phyloP scores from a whole-genome alignment of 2,113 vertebrate species.

The Planiliza haematocheilus region DNA sequence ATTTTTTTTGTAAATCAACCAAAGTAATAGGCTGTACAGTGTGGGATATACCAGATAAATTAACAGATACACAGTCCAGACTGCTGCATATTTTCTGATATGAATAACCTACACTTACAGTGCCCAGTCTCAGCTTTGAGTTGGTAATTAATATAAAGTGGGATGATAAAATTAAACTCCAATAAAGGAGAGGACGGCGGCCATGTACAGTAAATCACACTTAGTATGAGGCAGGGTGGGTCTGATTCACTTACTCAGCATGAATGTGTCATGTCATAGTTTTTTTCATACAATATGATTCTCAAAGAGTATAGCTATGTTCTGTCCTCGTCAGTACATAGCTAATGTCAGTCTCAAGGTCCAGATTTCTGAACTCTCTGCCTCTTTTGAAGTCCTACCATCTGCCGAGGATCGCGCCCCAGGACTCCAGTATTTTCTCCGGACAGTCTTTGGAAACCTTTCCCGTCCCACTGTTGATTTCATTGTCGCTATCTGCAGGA shows the following conservation, averaged over 20 bases:
- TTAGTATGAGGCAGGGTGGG: not conserved
- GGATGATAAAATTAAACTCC: not conserved
- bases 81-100: no score
- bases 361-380: not conserved
- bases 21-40: not conserved
- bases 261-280: not conserved
- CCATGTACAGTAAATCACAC: constrained; percentile 8
- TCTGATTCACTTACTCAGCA: not conserved
- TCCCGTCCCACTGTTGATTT: constrained; percentile 96
- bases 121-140: not conserved
- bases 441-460: constrained; percentile 99
- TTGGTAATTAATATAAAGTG: not conserved
- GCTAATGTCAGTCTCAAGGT: not conserved
- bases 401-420: constrained; percentile 94
- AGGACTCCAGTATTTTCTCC: constrained; percentile 97
- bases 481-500: constrained; percentile 93
- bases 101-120: not conserved
- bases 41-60: not conserved
- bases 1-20: not conserved
- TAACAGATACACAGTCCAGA: not conserved
- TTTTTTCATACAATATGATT: not conserved
- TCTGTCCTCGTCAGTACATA: no score
- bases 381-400: constrained; percentile 83
- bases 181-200: not conserved
- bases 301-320: no score